Evolutionary conservation across 2,888 invertebrate genomes (phyloP), one percentile per base, ranked within the genome.

Genomic region (Nyleta sp.): DNA sequence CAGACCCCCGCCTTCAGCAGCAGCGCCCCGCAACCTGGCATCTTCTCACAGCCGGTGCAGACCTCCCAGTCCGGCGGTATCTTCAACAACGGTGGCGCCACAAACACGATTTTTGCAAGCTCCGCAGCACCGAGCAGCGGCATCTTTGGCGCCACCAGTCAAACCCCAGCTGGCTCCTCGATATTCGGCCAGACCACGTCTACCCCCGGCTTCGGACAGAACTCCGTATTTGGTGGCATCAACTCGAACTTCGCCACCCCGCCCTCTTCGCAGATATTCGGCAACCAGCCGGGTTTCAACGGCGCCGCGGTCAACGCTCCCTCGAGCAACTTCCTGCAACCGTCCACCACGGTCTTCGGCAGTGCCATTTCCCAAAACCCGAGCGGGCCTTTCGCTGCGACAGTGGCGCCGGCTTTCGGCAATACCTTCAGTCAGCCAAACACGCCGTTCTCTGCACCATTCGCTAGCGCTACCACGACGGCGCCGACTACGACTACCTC

Each of bases 191-290:
- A 75, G 86, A 13, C 55, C 82, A 1, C 85, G 84, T 38, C 81
- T 81, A 71, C 81, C 2, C 59, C 85, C 2, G 82, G 84, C 2
- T 90, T 88, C 62, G 88, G 88, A 6, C 84, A 84, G 28, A 84
- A 84, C 11, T 86, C 85, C 8, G 84, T 85, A 11, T 91, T 91
- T 60, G 87, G 87, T 0, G 77, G 81, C 8, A 59, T 65, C 17
- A 46, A 80, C 6, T 52, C 83, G 10, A 80, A 68, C n/a, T 89
- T 88, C 18, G 68, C 60, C 0, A 73, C 67, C 0, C 8, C 80
- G 31, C 50, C 83, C 7, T n/a, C 48, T 4, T 18, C 72, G 4
- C 75, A 76, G 46, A 31, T 60, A 0, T 76, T 70, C 44, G 44
- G 57, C 8, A 33, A 33, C 5, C 72, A 71, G 22, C 60, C 81